These are phyloP conservation scores for Scomber colias DNA, from an alignment of 2,113 vertebrate species.

Conservation along the genomic window DNA sequence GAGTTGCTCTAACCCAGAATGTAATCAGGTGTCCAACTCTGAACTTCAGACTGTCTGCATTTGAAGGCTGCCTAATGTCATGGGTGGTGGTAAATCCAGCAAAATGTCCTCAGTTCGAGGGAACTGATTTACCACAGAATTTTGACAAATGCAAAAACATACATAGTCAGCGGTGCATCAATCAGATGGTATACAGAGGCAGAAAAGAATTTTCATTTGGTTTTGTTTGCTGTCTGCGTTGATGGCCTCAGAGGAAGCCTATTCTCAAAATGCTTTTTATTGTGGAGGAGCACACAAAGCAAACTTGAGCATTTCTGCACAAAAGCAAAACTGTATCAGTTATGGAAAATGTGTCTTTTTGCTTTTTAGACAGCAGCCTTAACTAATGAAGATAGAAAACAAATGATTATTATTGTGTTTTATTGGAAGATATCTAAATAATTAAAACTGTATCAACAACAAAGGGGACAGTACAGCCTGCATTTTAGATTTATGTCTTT, in stretches of 20 bases:
- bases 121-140: slow-evolving; percentile 25
- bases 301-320: slow-evolving; percentile 29
- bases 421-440: slow-evolving; percentile 8
- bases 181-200: slow-evolving; percentile 33
- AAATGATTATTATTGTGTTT: neutral
- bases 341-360: slow-evolving; percentile 27
- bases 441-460: slow-evolving; percentile 2
- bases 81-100: slow-evolving; percentile 38
- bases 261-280: slow-evolving; percentile 39
- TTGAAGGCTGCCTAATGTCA: slow-evolving; percentile 33
- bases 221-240: slow-evolving; percentile 51
- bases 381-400: slow-evolving; percentile 13
- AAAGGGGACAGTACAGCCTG: neutral
- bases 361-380: neutral
- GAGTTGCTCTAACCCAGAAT: slow-evolving; percentile 49
- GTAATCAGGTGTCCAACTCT: slow-evolving; percentile 54
- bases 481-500: slow-evolving; percentile 9
- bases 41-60: slow-evolving; percentile 25
- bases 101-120: slow-evolving; percentile 43
- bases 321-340: slow-evolving; percentile 6
- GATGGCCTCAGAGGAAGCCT: slow-evolving; percentile 55
- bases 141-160: slow-evolving; percentile 12
- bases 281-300: slow-evolving; percentile 32
- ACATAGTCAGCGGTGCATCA: slow-evolving; percentile 34
- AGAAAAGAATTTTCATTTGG: slow-evolving; percentile 38